Percentiles rank a stretch among this genome's conserved stretches.
These are phyloP conservation scores for Frankliniella fusca DNA, from an alignment of 2,888 invertebrate genomes.

Conservation along the genomic window DNA sequence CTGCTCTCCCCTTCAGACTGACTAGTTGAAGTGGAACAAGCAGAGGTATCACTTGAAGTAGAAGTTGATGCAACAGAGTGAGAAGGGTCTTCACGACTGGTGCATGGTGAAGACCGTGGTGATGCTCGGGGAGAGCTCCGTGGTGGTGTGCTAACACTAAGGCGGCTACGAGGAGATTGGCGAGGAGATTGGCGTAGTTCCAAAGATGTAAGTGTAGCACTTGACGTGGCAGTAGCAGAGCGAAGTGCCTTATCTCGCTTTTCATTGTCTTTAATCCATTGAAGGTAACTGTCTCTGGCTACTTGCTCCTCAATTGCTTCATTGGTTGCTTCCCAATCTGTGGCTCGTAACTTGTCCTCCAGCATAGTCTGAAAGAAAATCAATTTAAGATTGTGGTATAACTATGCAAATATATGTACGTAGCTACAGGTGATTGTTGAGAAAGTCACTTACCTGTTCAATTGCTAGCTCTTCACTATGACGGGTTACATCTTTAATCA, in stretches of 20 bases:
- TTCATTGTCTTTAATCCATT: slow-evolving; percentile 68
- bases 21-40: neutral
- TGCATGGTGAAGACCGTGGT: slow-evolving; percentile 29
- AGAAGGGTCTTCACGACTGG: neutral
- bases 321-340: slow-evolving; percentile 88
- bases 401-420: too few species aligned
- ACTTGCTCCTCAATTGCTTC: slow-evolving; percentile 86
- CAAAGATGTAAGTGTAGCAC: neutral
- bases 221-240: slow-evolving; percentile 33
- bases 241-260: slow-evolving; percentile 50
- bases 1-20: neutral
- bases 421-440: neutral
- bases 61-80: neutral
- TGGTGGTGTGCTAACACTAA: slow-evolving; percentile 32
- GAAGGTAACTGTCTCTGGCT: slow-evolving; percentile 77
- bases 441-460: slow-evolving; percentile 58
- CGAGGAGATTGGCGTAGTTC: slow-evolving; percentile 28
- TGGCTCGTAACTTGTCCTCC: slow-evolving; percentile 81
- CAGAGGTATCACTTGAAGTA: neutral
- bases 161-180: slow-evolving; percentile 35
- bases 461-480: slow-evolving; percentile 75
- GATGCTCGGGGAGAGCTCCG: slow-evolving; percentile 26
- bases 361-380: slow-evolving; percentile 66
- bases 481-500: slow-evolving; percentile 68
- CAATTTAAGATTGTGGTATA: neutral